Base-by-base conservation (phyloP, 2,113 vertebrate species). In the Podilymbus podiceps region DNA sequence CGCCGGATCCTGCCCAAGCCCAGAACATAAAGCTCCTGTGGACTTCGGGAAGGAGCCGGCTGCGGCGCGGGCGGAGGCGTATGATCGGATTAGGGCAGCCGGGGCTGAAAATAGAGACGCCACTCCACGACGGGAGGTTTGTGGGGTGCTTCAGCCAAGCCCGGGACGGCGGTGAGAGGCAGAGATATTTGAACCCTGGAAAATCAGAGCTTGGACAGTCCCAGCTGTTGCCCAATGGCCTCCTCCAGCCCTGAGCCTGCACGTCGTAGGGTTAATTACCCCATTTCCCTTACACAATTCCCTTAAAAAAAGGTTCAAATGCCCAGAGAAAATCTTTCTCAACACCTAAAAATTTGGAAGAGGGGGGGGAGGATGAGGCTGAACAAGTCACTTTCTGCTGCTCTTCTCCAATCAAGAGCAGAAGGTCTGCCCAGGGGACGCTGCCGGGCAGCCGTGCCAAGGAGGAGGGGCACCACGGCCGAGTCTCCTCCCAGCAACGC, bases 1-100 rank as follows among this genome's bases (percentile, higher is more conserved):
- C 0, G 2, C n/a, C 0, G 1, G 68, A 4, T 67, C 63, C 63
- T 56, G 85, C 52, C 64, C 72, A 1, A 13, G 72, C 19, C 0
- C 7, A n/a, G 15, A 6, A 1, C 35, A 4, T 1, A 6, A 60
- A 84, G 68, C 50, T 53, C 63, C 73, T 47, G 62, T 5, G 69
- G 81, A 77, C 24, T 69, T 5, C 23, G 86, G 94, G 84, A 46
- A 68, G 75, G 75, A 92, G 80, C 80, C 6, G 52, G 60, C 62
- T 22, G 38, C 0, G 7, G 78, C 12, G 8, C 24, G 6, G 80
- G 38, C 13, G 28, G 73, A 30, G 87, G 49, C 3, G 9, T 60
- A 73, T 3, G 80, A 55, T 58, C 0, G 1, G 93, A 64, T 66
- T n/a, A n/a, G 89, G 63, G 76, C 85, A 89, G 76, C 59, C 8